Percentiles rank a stretch among this genome's conserved stretches.
Conservation (phyloP, 2,888 invertebrate species). For the Drosophila mulleri region DNA sequence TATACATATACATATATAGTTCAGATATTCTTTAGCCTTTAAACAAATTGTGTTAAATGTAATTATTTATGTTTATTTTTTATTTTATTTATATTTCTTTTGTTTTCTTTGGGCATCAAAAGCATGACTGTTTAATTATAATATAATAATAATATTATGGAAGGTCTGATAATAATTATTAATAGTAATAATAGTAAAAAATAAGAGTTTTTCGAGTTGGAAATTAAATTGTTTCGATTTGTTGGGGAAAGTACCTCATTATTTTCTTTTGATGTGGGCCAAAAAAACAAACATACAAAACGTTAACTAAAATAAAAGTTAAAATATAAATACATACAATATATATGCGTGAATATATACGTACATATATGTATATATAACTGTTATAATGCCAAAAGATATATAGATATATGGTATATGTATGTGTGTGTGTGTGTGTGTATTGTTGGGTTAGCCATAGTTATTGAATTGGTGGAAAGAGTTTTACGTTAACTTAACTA, state of each 20-base stretch:
- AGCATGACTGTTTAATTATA: conserved; percentile 74
- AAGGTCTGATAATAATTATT: conserved; percentile 31
- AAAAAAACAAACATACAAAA: conserved; percentile 46
- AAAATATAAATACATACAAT: conserved; percentile 59
- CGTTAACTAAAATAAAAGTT: conserved; percentile 65
- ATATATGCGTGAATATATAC: conserved; percentile 22
- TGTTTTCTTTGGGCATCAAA: conserved; percentile 74
- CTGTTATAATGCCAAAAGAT: conserved; percentile 63
- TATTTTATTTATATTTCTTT: conserved; percentile 26
- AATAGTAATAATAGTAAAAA: conserved; percentile 1
- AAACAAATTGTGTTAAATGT: conserved; percentile 43
- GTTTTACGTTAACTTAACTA: conserved; percentile 68
- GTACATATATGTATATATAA: conserved; percentile 23
- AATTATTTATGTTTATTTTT: conserved; percentile 16
- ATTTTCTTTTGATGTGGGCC: conserved; percentile 12
- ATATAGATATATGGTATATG: conserved; percentile 1
- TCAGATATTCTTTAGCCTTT: conserved; percentile 11
- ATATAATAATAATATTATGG: conserved; percentile 42
- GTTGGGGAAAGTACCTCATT: conserved; percentile 12
- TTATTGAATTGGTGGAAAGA: conserved; percentile 45
- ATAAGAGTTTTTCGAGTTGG: conserved; percentile 51
- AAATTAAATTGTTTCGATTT: conserved; percentile 26
- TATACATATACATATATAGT: not conserved
- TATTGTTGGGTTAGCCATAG: conserved; percentile 28
- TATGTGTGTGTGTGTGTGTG: not conserved